Conservation (phyloP, 2,888 invertebrate species). For the Nudaria mundana region DNA sequence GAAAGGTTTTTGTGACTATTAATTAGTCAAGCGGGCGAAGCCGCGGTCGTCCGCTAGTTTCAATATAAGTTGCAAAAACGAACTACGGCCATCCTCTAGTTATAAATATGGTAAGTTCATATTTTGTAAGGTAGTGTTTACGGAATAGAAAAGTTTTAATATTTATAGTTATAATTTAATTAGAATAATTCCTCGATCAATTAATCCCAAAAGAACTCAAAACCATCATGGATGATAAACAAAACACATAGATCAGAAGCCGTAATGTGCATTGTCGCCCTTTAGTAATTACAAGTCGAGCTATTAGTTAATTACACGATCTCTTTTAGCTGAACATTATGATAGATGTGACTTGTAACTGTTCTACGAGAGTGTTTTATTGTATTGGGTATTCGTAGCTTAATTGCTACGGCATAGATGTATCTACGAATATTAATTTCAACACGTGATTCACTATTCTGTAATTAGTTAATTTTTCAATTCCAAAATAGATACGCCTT, state of each 20-base stretch:
- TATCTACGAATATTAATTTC: not conserved
- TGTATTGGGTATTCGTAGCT: conserved; percentile 2
- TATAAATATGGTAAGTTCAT: too few species aligned
- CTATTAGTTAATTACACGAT: conserved; percentile 90
- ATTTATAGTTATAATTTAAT: not conserved
- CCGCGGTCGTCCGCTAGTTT: too few species aligned
- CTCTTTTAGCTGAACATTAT: conserved; percentile 58
- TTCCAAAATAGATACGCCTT: not conserved
- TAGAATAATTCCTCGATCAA: not conserved
- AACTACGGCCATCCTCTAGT: too few species aligned
- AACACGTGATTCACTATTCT: not conserved
- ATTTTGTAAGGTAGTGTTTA: not conserved
- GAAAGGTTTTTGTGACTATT: too few species aligned
- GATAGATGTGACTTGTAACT: conserved; percentile 33
- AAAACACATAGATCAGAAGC: conserved; percentile 30
- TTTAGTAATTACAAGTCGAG: conserved; percentile 86
- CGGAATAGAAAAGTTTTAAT: not conserved
- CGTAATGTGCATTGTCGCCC: conserved; percentile 51
- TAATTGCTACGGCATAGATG: conserved; percentile 6
- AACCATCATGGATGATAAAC: conserved; percentile 33
- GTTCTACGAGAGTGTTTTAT: conserved; percentile 12
- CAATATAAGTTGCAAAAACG: too few species aligned
- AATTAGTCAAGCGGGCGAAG: too few species aligned
- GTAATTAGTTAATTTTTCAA: not conserved
- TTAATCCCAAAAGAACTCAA: conserved; percentile 9